A percentile compares a stretch with the other conserved stretches of the same genome.
These are phyloP conservation scores for Corvus cornix DNA, from an alignment of 2,113 vertebrate genomes.

Conservation along the genomic window DNA sequence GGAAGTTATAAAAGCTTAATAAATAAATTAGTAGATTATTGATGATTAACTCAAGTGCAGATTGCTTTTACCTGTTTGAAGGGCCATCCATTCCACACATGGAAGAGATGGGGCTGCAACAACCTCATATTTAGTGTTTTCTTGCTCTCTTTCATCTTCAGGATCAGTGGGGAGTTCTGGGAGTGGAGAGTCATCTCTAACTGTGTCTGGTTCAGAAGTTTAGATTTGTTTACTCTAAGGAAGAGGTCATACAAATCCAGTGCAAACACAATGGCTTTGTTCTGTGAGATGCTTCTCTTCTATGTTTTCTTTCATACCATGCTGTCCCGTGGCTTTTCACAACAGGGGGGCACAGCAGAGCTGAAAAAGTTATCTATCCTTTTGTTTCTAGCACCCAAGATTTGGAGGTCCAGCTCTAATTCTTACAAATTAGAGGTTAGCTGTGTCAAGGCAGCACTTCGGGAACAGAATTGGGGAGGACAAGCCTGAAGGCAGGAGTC, in stretches of 20 bases:
- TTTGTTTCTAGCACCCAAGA: background rate
- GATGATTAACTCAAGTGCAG: background rate
- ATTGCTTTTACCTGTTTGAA: background rate
- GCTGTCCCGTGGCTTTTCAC: background rate
- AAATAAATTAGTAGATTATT: background rate
- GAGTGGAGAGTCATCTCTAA: background rate
- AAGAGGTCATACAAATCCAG: constrained; percentile 8
- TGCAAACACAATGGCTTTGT: constrained; percentile 1
- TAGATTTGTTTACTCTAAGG: constrained; percentile 38
- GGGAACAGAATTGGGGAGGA: background rate
- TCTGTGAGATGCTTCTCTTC: background rate
- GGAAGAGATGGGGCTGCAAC: background rate
- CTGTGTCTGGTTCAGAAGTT: constrained; percentile 10
- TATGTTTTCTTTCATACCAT: constrained; percentile 5
- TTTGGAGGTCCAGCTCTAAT: background rate
- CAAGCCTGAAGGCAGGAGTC: background rate
- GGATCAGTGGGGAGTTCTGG: background rate
- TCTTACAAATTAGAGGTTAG: background rate
- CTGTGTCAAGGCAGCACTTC: background rate
- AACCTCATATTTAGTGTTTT: background rate
- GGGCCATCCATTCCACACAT: background rate
- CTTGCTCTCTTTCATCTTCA: background rate
- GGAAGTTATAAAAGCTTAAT: background rate
- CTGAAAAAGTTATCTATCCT: background rate
- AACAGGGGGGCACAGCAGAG: background rate